phyloP scores from a whole-genome alignment of 2,888 invertebrate genomes.

The Margaritifera margaritifera region DNA sequence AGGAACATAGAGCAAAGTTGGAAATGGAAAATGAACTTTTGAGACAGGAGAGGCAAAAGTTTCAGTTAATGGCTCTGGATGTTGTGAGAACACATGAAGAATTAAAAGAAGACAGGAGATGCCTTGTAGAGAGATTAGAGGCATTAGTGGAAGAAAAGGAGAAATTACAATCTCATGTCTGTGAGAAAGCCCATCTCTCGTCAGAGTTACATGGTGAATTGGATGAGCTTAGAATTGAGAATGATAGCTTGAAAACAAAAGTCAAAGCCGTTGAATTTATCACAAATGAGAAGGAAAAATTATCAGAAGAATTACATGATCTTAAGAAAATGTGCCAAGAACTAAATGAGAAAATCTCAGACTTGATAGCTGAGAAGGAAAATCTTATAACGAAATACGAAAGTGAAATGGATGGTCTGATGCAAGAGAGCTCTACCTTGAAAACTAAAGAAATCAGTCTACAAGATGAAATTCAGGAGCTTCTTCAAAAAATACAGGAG shows the following conservation, averaged over 20 bases:
- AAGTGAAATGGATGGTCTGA: constrained; percentile 17
- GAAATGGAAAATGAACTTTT: constrained; percentile 21
- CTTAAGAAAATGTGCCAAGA: not conserved
- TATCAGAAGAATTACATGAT: constrained; percentile 5
- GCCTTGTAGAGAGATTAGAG: too few species aligned
- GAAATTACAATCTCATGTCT: too few species aligned
- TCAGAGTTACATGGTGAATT: constrained; percentile 1
- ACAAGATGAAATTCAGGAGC: constrained; percentile 22
- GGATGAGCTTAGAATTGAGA: not conserved
- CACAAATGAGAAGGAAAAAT: constrained; percentile 10
- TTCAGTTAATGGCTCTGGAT: not conserved
- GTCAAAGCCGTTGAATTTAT: not conserved
- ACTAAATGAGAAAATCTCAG: not conserved
- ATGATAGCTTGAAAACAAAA: not conserved
- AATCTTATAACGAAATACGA: constrained; percentile 23
- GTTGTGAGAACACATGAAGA: too few species aligned
- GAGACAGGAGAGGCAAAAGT: constrained; percentile 22
- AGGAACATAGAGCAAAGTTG: not conserved
- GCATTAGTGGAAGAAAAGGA: too few species aligned
- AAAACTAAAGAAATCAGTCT: constrained; percentile 22
- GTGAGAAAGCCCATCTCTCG: too few species aligned
- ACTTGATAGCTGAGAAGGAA: constrained; percentile 37
- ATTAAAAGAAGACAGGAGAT: too few species aligned
- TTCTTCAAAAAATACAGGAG: constrained; percentile 14
- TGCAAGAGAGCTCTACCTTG: constrained; percentile 18